These are phyloP conservation scores for Athalia circularis DNA, from an alignment of 2,888 invertebrate genomes.

Conservation along the genomic window DNA sequence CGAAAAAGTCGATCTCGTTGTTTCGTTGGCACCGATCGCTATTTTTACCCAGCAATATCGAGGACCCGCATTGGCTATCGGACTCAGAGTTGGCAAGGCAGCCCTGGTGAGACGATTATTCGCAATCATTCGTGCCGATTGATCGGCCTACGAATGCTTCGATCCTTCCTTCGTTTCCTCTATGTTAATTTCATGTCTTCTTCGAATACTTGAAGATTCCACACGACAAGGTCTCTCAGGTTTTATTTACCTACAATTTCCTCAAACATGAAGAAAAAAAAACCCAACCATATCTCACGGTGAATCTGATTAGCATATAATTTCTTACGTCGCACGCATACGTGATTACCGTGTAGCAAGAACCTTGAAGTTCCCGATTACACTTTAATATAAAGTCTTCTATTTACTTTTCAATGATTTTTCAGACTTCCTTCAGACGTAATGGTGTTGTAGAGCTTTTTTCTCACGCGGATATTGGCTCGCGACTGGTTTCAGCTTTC, in stretches of 20 bases:
- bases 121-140: not conserved
- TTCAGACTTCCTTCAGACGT: conserved; percentile 59
- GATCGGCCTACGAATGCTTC: not conserved
- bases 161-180: not conserved
- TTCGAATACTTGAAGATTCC: not conserved
- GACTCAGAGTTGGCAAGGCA: not conserved
- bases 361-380: not conserved
- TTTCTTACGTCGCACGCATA: not conserved
- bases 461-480: conserved; percentile 56
- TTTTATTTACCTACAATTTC: too few species aligned
- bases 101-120: conserved; percentile 15
- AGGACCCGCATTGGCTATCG: not conserved
- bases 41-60: conserved; percentile 55
- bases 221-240: not conserved
- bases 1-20: conserved; percentile 61
- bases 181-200: not conserved
- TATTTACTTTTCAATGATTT: not conserved
- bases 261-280: not conserved
- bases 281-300: not conserved
- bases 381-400: not conserved
- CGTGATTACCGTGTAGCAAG: not conserved
- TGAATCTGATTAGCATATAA: not conserved
- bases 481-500: conserved; percentile 54
- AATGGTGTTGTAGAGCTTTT: conserved; percentile 61
- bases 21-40: conserved; percentile 63